A percentile compares a stretch with the other conserved stretches of the same genome.
Evolutionary conservation across 1,140 invertebrate genomes (phyloP).

Genomic region (Lepidotrigona ventralis): DNA sequence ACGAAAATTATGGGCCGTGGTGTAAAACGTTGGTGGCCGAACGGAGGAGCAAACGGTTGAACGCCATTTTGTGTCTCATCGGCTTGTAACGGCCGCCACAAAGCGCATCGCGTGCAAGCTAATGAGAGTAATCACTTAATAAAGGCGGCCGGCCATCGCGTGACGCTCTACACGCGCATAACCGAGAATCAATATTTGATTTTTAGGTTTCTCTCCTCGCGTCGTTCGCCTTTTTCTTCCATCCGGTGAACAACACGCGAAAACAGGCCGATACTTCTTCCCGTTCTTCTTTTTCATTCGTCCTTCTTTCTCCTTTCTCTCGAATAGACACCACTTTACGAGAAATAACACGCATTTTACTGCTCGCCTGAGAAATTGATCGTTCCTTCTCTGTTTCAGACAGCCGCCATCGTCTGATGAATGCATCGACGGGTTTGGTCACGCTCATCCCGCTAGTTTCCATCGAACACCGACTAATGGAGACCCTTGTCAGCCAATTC

Average conservation of each 20-base stretch:
- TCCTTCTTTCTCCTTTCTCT: background rate
- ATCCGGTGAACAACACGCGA: conserved; percentile 21
- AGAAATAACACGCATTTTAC: conserved; percentile 53
- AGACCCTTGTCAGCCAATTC: conserved; percentile 28
- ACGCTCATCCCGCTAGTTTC: conserved; percentile 21
- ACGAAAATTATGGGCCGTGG: no score
- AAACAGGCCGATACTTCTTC: conserved; percentile 28
- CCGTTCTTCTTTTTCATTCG: background rate
- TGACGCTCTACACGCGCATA: conserved; percentile 68
- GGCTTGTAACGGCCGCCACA: conserved; percentile 62
- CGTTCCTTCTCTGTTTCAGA: conserved; percentile 18
- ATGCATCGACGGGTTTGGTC: conserved; percentile 15
- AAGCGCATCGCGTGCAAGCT: conserved; percentile 77
- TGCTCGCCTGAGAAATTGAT: conserved; percentile 35
- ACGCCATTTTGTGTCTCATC: conserved; percentile 65
- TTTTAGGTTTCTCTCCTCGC: conserved; percentile 61
- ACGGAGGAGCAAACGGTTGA: conserved; percentile 8
- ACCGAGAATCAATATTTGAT: conserved; percentile 77
- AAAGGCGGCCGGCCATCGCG: conserved; percentile 75
- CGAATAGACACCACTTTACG: conserved; percentile 38
- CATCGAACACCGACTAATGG: conserved; percentile 34
- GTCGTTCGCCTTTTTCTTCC: conserved; percentile 10
- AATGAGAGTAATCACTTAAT: conserved; percentile 80
- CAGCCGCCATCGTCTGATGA: conserved; percentile 16
- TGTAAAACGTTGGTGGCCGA: background rate